Base-by-base conservation (phyloP, 1,140 invertebrate genomes). In the Popillia japonica region DNA sequence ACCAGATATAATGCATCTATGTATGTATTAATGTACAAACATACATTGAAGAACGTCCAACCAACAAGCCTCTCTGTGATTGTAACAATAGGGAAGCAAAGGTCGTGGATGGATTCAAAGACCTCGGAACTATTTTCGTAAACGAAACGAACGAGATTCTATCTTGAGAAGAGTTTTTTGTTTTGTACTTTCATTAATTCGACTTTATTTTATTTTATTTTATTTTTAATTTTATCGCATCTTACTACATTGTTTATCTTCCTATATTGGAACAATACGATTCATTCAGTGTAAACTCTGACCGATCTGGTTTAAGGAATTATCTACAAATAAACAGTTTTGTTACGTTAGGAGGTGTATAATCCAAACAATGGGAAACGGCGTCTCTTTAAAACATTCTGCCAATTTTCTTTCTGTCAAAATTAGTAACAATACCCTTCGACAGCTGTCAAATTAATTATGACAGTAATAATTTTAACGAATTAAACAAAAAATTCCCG, bases 101-200 rank as follows among this genome's bases (percentile, higher is more conserved):
- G 61, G 61, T 68, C 61, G 27, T 7, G 22, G 59, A 61, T 8
- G 22, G 14, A 68, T 68, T 68, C 61, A 68, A 68, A 68, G 61
- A 68, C 61, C 61, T 68, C 61, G 27, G 3, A 68, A 27, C 61
- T 11, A 34, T 10, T 17, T 7, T 22, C 17, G 17, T 55, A 55
- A 55, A 55, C 48, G 17, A 55, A n/a, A n/a, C 44, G n/a, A 10
- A 7, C 44, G 4, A n/a, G 11, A 10, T 14, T 9, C 17, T 55
- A 55, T 55, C 48, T 14, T 55, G 14, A 34, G 27, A 4, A 34
- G 27, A 34, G 27, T 34, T 34, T 34, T 34, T 34, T 4, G 27
- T 34, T 34, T 34, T 34, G 27, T 34, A 2, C 4, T 34, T 34
- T 34, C 27, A 34, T 34, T 34, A 1, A 34, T 34, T 34, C 27